Evolutionary conservation across 2,888 invertebrate species (phyloP), one percentile per base, ranked within the genome.

Genomic region (Lithophane socia): DNA sequence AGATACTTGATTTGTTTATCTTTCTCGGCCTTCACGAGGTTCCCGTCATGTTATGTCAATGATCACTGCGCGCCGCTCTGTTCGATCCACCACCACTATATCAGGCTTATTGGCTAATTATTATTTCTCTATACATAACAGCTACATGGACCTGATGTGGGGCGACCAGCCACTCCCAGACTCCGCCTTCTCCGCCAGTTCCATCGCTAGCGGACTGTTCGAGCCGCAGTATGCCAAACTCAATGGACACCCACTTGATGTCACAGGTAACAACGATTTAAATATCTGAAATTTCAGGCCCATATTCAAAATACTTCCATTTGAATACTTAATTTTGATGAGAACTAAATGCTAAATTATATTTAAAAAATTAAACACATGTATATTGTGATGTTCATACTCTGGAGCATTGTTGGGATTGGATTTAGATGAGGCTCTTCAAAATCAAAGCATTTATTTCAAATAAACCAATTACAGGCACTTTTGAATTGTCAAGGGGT

Each of bases 121-220:
- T 37, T 37, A 37, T 18, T 52, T 58, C 18, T 5, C 24, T 16
- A 42, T 37, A 1, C 24, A 2, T 66, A 49, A 54, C 81, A 95
- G 94, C 61, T 95, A 92, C 82, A 90, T 92, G 24, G 90, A 96
- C 75, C 78, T 95, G 16, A 92, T 97, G 85, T 96, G 97, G 88
- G 97, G 97, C 82, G 97, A 96, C 5, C 93, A 90, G 63, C 86
- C 91, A 0, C 72, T 97, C 61, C 96, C 97, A 0, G 97, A 97
- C 87, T 92, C 95, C 0, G 94, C 97, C 0, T 97, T 98, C 86
- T 95, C 93, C 77, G 97, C 98, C 13, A 98, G 97, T 79, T 97
- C 97, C 37, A 89, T 90, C 3, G 91, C 96, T 63, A 95, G 94
- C 69, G 88, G 92, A 0, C 90, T 93, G 10, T 97, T 97, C 86